A percentile compares a stretch with the other conserved stretches of the same genome.
These are phyloP conservation scores for Drosophila histrio DNA, from an alignment of 2,888 invertebrate genomes.

Conservation along the genomic window DNA sequence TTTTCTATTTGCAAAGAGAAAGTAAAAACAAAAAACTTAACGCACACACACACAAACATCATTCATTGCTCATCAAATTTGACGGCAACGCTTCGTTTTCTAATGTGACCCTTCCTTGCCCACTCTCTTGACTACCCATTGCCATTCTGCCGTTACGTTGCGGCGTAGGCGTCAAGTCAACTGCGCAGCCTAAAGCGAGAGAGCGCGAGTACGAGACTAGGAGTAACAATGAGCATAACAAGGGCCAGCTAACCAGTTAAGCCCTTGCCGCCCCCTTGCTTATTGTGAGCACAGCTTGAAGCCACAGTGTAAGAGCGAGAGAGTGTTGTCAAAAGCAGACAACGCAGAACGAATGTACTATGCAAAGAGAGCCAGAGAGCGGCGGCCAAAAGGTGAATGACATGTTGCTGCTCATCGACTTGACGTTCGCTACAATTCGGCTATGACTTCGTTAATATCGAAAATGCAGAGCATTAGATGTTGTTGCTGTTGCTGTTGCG, in stretches of 20 bases:
- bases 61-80: slow-evolving; percentile 74
- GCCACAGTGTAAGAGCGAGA: slow-evolving; percentile 5
- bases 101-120: slow-evolving; percentile 45
- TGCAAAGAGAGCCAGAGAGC: slow-evolving; percentile 38
- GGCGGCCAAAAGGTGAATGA: slow-evolving; percentile 73
- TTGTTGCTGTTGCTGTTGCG: slow-evolving; percentile 16
- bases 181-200: slow-evolving; percentile 51
- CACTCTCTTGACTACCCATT: slow-evolving; percentile 22
- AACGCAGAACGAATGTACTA: slow-evolving; percentile 7
- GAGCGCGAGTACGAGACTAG: slow-evolving; percentile 13
- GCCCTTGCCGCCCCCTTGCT: slow-evolving; percentile 8
- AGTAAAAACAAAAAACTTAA: slow-evolving; percentile 63
- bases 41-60: slow-evolving; percentile 16
- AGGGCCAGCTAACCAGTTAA: slow-evolving; percentile 35
- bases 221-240: slow-evolving; percentile 36
- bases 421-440: slow-evolving; percentile 46
- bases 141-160: slow-evolving; percentile 17
- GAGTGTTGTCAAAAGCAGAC: slow-evolving; percentile 6
- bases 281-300: slow-evolving; percentile 32
- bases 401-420: slow-evolving; percentile 50
- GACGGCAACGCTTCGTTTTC: slow-evolving; percentile 60
- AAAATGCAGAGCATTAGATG: slow-evolving; percentile 60
- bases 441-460: slow-evolving; percentile 54
- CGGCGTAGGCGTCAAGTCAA: slow-evolving; percentile 64
- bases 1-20: slow-evolving; percentile 74